A percentile compares a stretch with the other conserved stretches of the same genome.
These are phyloP conservation scores for Drosophila sp. DNA, from an alignment of 1,140 invertebrate genomes.

Conservation along the genomic window DNA sequence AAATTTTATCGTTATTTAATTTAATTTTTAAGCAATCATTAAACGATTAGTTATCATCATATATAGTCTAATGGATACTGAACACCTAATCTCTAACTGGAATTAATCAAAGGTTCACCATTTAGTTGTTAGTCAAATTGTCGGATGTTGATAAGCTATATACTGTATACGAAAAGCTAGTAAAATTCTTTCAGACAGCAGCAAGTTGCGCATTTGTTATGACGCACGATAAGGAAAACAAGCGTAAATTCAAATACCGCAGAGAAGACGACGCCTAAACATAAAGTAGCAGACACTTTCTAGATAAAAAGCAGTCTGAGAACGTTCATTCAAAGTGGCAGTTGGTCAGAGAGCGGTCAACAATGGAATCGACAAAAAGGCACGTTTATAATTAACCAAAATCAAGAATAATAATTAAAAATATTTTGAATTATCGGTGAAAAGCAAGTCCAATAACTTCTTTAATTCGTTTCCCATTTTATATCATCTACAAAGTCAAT, in stretches of 20 bases:
- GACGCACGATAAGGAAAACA: slow-evolving; percentile 27
- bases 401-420: not conserved
- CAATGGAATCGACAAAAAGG: slow-evolving; percentile 10
- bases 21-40: too few relatives aligned
- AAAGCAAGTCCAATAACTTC: too few relatives aligned
- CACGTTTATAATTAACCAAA: slow-evolving; percentile 4
- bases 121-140: not conserved
- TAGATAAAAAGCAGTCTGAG: slow-evolving; percentile 8
- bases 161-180: not conserved
- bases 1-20: not conserved
- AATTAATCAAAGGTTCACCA: not conserved
- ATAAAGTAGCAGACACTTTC: not conserved
- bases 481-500: too few relatives aligned
- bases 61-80: too few relatives aligned
- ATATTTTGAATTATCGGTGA: too few relatives aligned
- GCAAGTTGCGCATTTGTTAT: slow-evolving; percentile 15
- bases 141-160: slow-evolving; percentile 36
- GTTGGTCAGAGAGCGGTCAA: not conserved
- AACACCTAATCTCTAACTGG: too few relatives aligned
- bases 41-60: too few relatives aligned
- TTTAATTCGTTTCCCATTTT: too few relatives aligned
- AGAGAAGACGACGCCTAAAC: not conserved
- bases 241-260: slow-evolving; percentile 12
- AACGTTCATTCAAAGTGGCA: not conserved
- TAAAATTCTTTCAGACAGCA: not conserved